Evolutionary conservation across 1,140 invertebrate species (phyloP).

Genomic region (Cylas formicarius): DNA sequence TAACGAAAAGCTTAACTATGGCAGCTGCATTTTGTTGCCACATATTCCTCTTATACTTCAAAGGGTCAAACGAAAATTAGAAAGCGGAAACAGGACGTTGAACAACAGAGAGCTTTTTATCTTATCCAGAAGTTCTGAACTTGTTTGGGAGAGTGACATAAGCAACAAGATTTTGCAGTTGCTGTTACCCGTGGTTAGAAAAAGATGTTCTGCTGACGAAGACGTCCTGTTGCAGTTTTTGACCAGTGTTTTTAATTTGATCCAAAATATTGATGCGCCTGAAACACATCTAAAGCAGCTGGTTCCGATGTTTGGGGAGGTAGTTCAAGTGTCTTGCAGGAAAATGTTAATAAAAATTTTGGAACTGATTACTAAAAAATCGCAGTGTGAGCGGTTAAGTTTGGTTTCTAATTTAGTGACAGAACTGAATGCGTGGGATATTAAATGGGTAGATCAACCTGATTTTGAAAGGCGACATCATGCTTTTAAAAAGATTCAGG

Average conservation of each 20-base stretch:
- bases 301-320: conserved; percentile 57
- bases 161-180: conserved; percentile 63
- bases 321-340: conserved; percentile 51
- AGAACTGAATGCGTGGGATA: conserved; percentile 81
- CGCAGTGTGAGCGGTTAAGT: conserved; percentile 38
- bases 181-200: conserved; percentile 65
- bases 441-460: conserved; percentile 81
- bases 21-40: conserved; percentile 64
- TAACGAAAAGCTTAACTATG: conserved; percentile 55
- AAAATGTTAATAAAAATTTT: conserved; percentile 58
- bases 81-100: conserved; percentile 51
- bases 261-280: conserved; percentile 59
- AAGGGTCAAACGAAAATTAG: conserved; percentile 58
- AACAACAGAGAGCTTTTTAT: conserved; percentile 69
- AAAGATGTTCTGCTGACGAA: conserved; percentile 51
- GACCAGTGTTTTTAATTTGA: conserved; percentile 65
- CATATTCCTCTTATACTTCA: conserved; percentile 65
- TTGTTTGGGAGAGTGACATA: conserved; percentile 56
- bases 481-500: conserved; percentile 59
- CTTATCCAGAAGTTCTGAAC: conserved; percentile 67
- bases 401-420: conserved; percentile 48
- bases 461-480: conserved; percentile 77
- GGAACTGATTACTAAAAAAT: conserved; percentile 44
- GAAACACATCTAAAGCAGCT: conserved; percentile 58
- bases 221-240: conserved; percentile 58